phyloP scores from a whole-genome alignment of 2,113 vertebrate species.

The Protobothrops flavoviridis region DNA sequence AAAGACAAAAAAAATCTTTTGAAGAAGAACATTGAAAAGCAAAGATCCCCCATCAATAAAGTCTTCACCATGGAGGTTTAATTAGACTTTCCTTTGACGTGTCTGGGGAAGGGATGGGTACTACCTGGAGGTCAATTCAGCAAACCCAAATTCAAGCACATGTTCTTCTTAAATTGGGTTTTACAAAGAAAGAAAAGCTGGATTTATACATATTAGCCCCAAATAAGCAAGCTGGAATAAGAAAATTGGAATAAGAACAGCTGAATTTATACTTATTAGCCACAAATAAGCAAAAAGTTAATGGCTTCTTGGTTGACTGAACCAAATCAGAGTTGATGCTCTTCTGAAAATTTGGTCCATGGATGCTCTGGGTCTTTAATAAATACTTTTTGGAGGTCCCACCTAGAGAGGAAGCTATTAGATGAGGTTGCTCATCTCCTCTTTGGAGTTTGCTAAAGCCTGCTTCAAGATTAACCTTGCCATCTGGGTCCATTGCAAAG shows the following conservation, averaged over 20 bases:
- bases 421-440: neutral
- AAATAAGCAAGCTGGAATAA: neutral
- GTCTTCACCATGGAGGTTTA: neutral
- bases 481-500: neutral
- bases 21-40: neutral
- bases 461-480: neutral
- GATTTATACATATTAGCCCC: neutral
- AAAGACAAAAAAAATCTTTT: neutral
- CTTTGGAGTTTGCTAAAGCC: neutral
- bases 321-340: neutral
- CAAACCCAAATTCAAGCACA: neutral
- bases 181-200: neutral
- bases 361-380: neutral
- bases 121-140: neutral
- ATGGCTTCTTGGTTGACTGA: neutral
- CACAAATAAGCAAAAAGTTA: neutral
- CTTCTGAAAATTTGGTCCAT: neutral
- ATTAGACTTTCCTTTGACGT: neutral
- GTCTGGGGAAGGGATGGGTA: neutral
- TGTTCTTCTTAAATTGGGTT: neutral
- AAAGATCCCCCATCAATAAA: neutral
- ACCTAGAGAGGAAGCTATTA: neutral
- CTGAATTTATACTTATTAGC: neutral
- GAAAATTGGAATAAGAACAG: neutral
- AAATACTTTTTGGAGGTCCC: neutral